A percentile compares a stretch with the other conserved stretches of the same genome.
phyloP scores from a whole-genome alignment of 2,888 invertebrate species.

The Linhomoeus sp. region DNA sequence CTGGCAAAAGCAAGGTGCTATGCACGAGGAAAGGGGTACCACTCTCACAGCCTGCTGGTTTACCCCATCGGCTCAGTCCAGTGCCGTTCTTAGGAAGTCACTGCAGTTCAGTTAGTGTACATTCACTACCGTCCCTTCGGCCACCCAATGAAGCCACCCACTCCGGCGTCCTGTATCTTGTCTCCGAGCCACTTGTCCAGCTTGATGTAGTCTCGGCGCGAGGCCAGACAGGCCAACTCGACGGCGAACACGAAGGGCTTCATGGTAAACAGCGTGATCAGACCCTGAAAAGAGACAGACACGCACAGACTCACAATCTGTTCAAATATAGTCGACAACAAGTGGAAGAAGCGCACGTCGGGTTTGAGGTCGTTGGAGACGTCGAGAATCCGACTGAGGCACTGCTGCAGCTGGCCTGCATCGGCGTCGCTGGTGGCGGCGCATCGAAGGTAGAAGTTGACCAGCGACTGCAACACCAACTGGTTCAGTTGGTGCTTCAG shows the following conservation, averaged over 20 bases:
- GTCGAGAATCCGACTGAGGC: constrained; percentile 78
- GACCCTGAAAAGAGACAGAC: constrained; percentile 35
- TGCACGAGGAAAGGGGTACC: no score
- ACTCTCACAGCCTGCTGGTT: no score
- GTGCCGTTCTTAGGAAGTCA: no score
- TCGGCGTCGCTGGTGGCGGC: constrained; percentile 58
- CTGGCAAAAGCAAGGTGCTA: no score
- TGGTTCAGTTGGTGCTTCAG: constrained; percentile 14
- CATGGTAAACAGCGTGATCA: constrained; percentile 70
- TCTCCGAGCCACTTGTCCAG: constrained; percentile 95
- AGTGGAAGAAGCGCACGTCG: constrained; percentile 3
- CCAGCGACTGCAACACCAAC: constrained; percentile 75
- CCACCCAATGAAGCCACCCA: constrained; percentile 10
- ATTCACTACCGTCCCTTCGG: no score
- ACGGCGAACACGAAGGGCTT: constrained; percentile 78
- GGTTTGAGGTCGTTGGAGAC: constrained; percentile 68
- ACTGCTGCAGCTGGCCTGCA: no score
- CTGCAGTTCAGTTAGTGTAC: no score
- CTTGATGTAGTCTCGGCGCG: constrained; percentile 83
- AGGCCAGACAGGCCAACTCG: constrained; percentile 88
- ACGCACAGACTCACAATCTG: neutral
- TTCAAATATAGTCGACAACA: neutral
- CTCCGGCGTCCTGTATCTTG: constrained; percentile 85
- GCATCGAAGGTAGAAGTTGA: constrained; percentile 79
- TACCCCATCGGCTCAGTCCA: no score